Conservation (phyloP, 2,888 invertebrate species). For the Sturmia bella region DNA sequence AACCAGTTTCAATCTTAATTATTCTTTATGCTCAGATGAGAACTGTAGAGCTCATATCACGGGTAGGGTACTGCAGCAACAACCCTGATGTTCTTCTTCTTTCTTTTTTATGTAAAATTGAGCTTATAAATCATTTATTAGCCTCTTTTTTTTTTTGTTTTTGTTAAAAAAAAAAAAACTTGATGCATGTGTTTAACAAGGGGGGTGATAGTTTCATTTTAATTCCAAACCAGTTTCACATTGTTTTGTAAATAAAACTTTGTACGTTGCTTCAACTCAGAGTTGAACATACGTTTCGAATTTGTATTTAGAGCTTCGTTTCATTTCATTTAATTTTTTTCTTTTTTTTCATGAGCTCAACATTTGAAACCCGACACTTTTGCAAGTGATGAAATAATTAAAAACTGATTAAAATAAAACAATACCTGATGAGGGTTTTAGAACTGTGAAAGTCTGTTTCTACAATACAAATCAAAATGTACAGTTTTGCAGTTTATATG, state of each 20-base stretch:
- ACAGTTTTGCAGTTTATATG: conserved; percentile 49
- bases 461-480: conserved; percentile 42
- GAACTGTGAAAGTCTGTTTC: conserved; percentile 2
- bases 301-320: conserved; percentile 24
- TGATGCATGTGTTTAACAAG: not conserved
- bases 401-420: conserved; percentile 72
- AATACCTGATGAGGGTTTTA: conserved; percentile 71
- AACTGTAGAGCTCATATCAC: too few relatives aligned
- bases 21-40: too few relatives aligned
- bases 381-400: conserved; percentile 73
- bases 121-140: conserved; percentile 55
- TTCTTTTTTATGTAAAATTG: too few relatives aligned
- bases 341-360: not conserved
- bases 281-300: conserved; percentile 47
- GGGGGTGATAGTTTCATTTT: conserved; percentile 33
- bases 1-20: too few relatives aligned
- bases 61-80: conserved; percentile 1
- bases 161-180: not conserved
- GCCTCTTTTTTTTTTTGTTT: conserved; percentile 54
- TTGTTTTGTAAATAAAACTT: conserved; percentile 23
- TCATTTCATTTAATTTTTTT: too few relatives aligned
- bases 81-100: conserved; percentile 19
- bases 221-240: conserved; percentile 4
- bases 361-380: conserved; percentile 61
- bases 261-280: not conserved